These are phyloP conservation scores for Pollicipes pollicipes DNA, from an alignment of 1,140 invertebrate genomes.

Conservation along the genomic window DNA sequence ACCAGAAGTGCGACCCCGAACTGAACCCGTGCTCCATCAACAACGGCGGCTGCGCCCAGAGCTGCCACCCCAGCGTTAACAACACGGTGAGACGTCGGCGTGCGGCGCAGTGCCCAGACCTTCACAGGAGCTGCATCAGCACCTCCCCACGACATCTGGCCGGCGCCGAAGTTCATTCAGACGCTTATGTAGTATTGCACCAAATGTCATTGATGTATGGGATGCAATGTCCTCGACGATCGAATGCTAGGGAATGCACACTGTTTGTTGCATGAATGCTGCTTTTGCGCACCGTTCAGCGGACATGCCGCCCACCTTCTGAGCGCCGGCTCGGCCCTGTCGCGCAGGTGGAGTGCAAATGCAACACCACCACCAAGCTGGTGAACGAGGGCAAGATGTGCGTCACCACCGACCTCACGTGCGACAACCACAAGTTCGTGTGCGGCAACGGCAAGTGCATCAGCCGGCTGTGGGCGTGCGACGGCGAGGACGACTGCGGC, in stretches of 20 bases:
- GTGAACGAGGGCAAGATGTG: conserved; percentile 87
- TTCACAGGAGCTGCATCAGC: too few relatives aligned
- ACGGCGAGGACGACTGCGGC: conserved; percentile 85
- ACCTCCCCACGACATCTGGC: too few relatives aligned
- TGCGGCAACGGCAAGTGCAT: conserved; percentile 91
- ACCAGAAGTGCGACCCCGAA: conserved; percentile 49
- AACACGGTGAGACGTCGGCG: conserved; percentile 43
- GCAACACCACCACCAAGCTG: conserved; percentile 63
- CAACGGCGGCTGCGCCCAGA: conserved; percentile 91
- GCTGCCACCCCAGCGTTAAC: conserved; percentile 74
- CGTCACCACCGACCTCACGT: conserved; percentile 67
- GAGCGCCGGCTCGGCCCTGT: not conserved
- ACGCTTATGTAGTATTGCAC: too few relatives aligned
- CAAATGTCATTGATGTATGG: too few relatives aligned
- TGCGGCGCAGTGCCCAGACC: too few relatives aligned
- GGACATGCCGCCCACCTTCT: too few relatives aligned
- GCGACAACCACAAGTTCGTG: conserved; percentile 71
- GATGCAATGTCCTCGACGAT: too few relatives aligned
- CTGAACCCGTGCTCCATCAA: conserved; percentile 72
- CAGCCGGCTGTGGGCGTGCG: conserved; percentile 87
- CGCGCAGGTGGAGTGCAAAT: conserved; percentile 54
- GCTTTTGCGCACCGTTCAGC: too few relatives aligned
- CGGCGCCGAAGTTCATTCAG: too few relatives aligned
- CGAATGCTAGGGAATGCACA: not conserved
- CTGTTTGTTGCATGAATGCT: conserved; percentile 3